A percentile compares a stretch with the other conserved stretches of the same genome.
Conservation (phyloP, 2,888 invertebrate genomes). For the Morpho achilles region DNA sequence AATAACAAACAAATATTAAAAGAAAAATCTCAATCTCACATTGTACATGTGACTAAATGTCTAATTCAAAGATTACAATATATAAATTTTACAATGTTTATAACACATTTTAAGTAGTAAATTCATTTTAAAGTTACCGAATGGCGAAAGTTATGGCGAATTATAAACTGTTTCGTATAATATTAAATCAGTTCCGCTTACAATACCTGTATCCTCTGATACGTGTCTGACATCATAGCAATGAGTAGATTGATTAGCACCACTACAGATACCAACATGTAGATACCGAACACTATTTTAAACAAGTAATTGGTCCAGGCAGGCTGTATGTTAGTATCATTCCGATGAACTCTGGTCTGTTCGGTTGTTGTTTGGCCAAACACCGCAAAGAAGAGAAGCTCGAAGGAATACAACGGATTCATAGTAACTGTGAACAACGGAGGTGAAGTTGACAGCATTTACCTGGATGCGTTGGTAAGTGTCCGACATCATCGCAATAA, state of each 20-base stretch:
- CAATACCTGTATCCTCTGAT: constrained; percentile 97
- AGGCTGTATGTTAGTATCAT: constrained; percentile 83
- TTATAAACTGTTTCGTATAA: constrained; percentile 14
- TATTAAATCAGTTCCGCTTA: constrained; percentile 29
- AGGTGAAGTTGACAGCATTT: constrained; percentile 65
- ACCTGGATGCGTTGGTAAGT: constrained; percentile 99
- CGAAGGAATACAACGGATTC: constrained; percentile 95
- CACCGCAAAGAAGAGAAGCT: constrained; percentile 98
- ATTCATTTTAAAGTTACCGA: too few relatives aligned
- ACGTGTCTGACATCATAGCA: constrained; percentile 99
- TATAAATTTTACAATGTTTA: too few relatives aligned
- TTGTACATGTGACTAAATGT: too few relatives aligned
- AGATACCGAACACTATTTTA: constrained; percentile 94
- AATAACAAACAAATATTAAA: too few relatives aligned
- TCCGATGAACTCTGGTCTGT: constrained; percentile 83
- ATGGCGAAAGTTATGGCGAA: too few relatives aligned
- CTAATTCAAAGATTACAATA: too few relatives aligned
- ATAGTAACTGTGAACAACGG: constrained; percentile 89
- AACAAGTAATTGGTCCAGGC: constrained; percentile 91
- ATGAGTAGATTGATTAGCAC: constrained; percentile 99
- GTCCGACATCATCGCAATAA: constrained; percentile 99
- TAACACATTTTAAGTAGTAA: too few relatives aligned
- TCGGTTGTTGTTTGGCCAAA: constrained; percentile 95
- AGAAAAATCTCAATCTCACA: too few relatives aligned
- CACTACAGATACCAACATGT: constrained; percentile 99